A percentile compares a stretch with the other conserved stretches of the same genome.
phyloP scores from a whole-genome alignment of 2,888 invertebrate genomes.

The Spatulosminthurus flaviceps region DNA sequence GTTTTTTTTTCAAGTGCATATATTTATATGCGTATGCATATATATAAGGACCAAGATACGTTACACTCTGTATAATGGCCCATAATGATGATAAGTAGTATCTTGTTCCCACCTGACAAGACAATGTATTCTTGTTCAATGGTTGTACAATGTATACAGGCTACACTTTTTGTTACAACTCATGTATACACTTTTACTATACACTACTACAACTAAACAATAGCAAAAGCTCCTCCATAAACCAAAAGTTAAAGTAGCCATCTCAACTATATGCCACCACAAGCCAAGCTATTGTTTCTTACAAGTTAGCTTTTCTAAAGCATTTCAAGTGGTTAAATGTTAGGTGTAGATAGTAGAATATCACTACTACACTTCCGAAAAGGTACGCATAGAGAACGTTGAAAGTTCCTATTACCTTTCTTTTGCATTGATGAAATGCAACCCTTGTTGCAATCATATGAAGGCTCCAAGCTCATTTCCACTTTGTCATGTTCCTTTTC shows the following conservation, averaged over 20 bases:
- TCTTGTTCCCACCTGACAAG: constrained; percentile 42
- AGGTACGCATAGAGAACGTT: too few relatives aligned
- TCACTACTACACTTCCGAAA: too few relatives aligned
- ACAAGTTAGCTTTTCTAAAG: constrained; percentile 17
- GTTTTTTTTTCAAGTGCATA: too few relatives aligned
- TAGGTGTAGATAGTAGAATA: too few relatives aligned
- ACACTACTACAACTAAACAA: too few relatives aligned
- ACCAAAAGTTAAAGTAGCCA: constrained; percentile 18
- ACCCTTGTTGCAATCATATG: too few relatives aligned
- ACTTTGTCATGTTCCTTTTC: not conserved
- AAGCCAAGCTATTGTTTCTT: constrained; percentile 13
- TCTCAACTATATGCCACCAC: not conserved
- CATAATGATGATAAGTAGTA: constrained; percentile 13
- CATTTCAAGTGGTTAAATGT: not conserved
- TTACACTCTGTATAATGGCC: constrained; percentile 10
- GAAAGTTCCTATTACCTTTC: too few relatives aligned
- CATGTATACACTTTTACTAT: too few relatives aligned
- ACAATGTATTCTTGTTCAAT: constrained; percentile 19
- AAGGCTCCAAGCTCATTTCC: constrained; percentile 11
- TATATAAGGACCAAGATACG: not conserved
- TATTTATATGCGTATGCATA: too few relatives aligned
- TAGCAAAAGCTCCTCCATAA: too few relatives aligned
- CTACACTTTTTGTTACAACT: too few relatives aligned
- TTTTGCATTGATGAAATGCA: too few relatives aligned
- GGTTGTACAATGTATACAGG: not conserved